Evolutionary conservation across 2,113 vertebrate species (phyloP).

Genomic region (Recurvirostra avosetta): DNA sequence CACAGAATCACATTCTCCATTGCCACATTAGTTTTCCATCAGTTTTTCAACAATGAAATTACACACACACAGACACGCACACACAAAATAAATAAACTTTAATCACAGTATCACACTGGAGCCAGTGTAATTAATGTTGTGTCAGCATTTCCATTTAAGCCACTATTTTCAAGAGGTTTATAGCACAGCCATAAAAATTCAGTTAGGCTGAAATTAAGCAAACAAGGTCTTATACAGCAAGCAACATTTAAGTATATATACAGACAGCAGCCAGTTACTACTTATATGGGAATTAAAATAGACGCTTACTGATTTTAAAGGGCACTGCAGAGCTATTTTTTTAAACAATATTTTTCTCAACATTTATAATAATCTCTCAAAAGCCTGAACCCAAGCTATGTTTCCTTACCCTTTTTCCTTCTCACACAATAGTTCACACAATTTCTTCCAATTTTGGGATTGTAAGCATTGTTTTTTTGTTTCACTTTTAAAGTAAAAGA

Average conservation of each 20-base stretch:
- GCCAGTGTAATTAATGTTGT: constrained; percentile 75
- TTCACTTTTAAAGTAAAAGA: constrained; percentile 36
- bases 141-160: constrained; percentile 79
- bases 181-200: constrained; percentile 70
- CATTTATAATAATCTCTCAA: constrained; percentile 56
- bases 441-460: neutral
- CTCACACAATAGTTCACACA: constrained; percentile 22
- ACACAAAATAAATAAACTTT: constrained; percentile 72
- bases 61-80: constrained; percentile 47
- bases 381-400: constrained; percentile 29
- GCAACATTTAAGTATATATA: constrained; percentile 56
- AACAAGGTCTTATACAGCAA: constrained; percentile 68
- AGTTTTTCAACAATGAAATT: constrained; percentile 71
- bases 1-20: constrained; percentile 73
- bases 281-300: constrained; percentile 60
- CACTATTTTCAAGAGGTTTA: constrained; percentile 70
- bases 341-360: constrained; percentile 59
- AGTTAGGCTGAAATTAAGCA: constrained; percentile 76
- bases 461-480: neutral
- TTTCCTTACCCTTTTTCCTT: constrained; percentile 35
- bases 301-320: constrained; percentile 62
- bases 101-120: constrained; percentile 70
- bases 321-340: constrained; percentile 38
- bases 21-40: constrained; percentile 76
- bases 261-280: constrained; percentile 58